Conservation (phyloP, 2,888 invertebrate species). For the Diarsia brunnea region DNA sequence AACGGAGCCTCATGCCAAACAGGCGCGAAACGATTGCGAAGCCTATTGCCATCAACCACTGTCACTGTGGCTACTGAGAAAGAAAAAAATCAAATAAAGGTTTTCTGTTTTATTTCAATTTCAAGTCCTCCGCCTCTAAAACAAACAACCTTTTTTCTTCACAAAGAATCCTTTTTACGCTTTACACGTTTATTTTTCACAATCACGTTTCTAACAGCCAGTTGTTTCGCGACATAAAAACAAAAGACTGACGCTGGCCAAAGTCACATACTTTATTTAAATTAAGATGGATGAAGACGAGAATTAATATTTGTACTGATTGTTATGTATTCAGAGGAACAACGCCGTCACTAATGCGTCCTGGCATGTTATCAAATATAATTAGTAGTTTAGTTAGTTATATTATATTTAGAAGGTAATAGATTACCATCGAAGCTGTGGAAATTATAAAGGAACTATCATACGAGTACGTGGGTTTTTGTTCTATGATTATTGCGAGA, state of each 20-base stretch:
- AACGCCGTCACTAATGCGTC: slow-evolving; percentile 27
- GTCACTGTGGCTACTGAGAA: too few relatives aligned
- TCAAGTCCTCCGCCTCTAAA: neutral
- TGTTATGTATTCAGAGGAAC: slow-evolving; percentile 26
- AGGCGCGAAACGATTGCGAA: neutral
- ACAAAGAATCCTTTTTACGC: neutral
- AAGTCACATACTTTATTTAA: slow-evolving; percentile 30
- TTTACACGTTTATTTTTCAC: neutral
- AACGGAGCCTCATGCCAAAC: neutral
- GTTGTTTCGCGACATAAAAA: slow-evolving; percentile 17
- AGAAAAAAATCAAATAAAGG: too few relatives aligned
- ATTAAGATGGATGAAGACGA: slow-evolving; percentile 38
- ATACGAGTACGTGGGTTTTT: neutral
- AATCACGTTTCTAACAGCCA: neutral
- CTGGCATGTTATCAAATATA: slow-evolving; percentile 34
- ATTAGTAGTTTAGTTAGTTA: slow-evolving; percentile 24
- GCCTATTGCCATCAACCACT: too few relatives aligned
- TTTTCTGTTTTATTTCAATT: neutral
- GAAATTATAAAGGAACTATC: neutral
- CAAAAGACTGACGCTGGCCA: slow-evolving; percentile 20
- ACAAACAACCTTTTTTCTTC: neutral
- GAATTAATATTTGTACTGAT: slow-evolving; percentile 25
- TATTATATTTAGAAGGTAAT: slow-evolving; percentile 20
- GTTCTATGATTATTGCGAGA: neutral
- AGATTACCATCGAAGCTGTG: slow-evolving; percentile 4